These are phyloP conservation scores for Beroe ovata DNA, from an alignment of 37 sponge, comb jelly and placozoan species.

Conservation along the genomic window DNA sequence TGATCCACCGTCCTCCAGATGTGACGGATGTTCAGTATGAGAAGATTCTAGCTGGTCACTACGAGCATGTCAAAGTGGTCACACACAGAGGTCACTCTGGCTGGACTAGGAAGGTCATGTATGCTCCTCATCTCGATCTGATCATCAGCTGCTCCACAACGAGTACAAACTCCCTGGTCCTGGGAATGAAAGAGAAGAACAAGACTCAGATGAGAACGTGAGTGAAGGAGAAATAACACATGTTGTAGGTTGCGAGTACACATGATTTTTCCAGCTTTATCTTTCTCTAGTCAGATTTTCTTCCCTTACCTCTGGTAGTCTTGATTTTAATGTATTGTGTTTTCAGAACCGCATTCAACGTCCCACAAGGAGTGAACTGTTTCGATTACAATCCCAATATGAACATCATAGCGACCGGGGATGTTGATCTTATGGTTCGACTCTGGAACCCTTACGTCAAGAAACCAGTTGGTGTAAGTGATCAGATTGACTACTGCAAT, in stretches of 20 bases:
- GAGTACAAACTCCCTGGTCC: slow-evolving; percentile 53
- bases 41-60: slow-evolving; percentile 42
- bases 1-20: slow-evolving; percentile 27
- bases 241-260: too few species aligned
- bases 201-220: slow-evolving; percentile 68
- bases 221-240: too few species aligned
- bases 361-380: slow-evolving; percentile 84
- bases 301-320: too few species aligned
- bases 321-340: neutral
- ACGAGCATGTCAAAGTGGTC: slow-evolving; percentile 62
- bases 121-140: slow-evolving; percentile 59
- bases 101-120: slow-evolving; percentile 67
- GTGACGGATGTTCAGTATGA: slow-evolving; percentile 57
- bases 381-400: slow-evolving; percentile 80
- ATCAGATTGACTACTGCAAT: too few species aligned
- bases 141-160: slow-evolving; percentile 66
- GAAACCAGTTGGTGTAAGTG: slow-evolving; percentile 68
- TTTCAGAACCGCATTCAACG: slow-evolving; percentile 50
- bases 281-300: too few species aligned
- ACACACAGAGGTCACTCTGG: slow-evolving; percentile 62
- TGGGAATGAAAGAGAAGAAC: slow-evolving; percentile 67
- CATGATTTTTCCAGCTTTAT: too few species aligned
- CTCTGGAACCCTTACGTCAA: slow-evolving; percentile 92
- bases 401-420: slow-evolving; percentile 89
- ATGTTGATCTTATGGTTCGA: slow-evolving; percentile 84